Percentiles rank a stretch among this genome's conserved stretches.
phyloP scores from a whole-genome alignment of 2,797 vertebrate genomes.

The Alauda arvensis region DNA sequence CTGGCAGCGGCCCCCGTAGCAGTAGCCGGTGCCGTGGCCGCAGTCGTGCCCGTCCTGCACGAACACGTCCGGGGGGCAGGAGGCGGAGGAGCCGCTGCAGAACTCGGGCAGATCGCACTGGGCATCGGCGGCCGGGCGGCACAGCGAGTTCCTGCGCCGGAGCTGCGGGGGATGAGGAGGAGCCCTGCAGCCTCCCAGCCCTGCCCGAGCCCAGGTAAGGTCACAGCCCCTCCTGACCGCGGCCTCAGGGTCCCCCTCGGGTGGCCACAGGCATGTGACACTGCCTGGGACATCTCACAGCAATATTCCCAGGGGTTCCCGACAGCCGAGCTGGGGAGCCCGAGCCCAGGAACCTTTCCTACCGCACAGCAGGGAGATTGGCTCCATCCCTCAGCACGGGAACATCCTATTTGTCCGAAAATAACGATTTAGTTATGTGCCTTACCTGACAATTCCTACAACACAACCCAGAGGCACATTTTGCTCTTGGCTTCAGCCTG shows the following conservation, averaged over 20 bases:
- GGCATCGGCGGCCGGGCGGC: neutral
- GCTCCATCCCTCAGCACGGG: neutral
- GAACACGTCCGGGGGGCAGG: neutral
- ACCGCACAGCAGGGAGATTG: neutral
- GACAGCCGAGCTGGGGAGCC: neutral
- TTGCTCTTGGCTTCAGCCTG: neutral
- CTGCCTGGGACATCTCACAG: neutral
- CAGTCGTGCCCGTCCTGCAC: slow-evolving; percentile 30
- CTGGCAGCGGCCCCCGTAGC: slow-evolving; percentile 28
- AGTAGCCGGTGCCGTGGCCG: neutral
- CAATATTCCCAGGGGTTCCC: too few species aligned
- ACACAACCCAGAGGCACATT: slow-evolving; percentile 46
- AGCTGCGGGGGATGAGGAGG: neutral
- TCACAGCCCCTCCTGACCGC: accelerated
- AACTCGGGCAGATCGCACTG: slow-evolving; percentile 39
- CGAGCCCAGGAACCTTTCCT: neutral
- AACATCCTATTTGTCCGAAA: neutral
- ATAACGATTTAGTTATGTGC: accelerated
- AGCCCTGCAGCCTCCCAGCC: neutral
- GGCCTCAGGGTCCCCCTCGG: neutral
- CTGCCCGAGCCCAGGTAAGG: neutral
- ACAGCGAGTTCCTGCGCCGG: neutral
- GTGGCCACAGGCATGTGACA: accelerated
- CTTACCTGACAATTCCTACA: slow-evolving; percentile 44
- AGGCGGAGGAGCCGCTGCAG: slow-evolving; percentile 25